Evolutionary conservation across 2,888 invertebrate species (phyloP), one percentile per base, ranked within the genome.

Genomic region (Lasioglossum oenotherae): DNA sequence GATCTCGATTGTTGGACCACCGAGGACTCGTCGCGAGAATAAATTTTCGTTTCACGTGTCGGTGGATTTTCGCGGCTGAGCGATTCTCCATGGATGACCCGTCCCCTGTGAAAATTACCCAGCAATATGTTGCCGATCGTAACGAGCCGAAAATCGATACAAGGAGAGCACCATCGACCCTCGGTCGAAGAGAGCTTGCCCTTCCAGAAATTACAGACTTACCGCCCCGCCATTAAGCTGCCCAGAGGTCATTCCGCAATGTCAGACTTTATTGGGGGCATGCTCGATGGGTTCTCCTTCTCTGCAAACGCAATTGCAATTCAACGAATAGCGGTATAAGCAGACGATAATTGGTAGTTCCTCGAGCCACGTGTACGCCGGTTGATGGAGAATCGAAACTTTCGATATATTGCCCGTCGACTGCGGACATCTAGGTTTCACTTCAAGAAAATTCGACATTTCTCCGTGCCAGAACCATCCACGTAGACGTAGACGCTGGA

Each of bases 1-100:
- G 12, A 60, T 27, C 82, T 86, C 83, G 87, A 86, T 80, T 82
- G 75, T 8, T 5, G 69, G 82, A 84, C 86, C 82, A 81, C 73
- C 74, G 80, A 71, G 81, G 80, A 76, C 78, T 84, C 75, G 38
- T 46, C n/a, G 74, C 81, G 78, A 78, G 82, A 84, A 93, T 93
- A 93, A 93, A 94, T 94, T 93, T 94, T 93, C 89, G 93, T 93
- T 94, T 94, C 93, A 93, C 94, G 92, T 92, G 87, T 91, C 92
- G 91, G 84, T 92, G 93, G 87, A 75, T 91, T 93, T 90, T 92
- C 88, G 90, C 93, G 91, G 92, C 79, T 90, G 92, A 93, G 82
- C 89, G 91, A 90, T 88, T 84, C 87, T 90, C 90, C 92, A 92
- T 92, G 90, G 90, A 81, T 84, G 81, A 85, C 83, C 87, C 89